Conservation (phyloP, 2,888 invertebrate genomes). For the Dichetophora obliterata region DNA sequence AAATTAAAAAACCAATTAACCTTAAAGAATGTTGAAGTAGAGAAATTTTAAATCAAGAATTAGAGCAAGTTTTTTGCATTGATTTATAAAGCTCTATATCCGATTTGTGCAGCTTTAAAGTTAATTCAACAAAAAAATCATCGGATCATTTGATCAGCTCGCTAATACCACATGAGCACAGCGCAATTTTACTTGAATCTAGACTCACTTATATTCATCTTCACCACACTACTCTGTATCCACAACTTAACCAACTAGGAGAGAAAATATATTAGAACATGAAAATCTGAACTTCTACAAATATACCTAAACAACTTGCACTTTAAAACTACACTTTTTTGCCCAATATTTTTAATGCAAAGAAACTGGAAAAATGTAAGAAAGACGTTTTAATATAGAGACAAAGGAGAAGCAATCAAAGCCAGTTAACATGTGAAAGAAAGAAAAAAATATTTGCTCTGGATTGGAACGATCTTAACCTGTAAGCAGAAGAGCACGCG, state of each 20-base stretch:
- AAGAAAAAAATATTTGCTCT: neutral
- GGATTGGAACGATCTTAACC: conserved; percentile 36
- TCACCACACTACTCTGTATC: no score
- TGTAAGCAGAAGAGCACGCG: conserved; percentile 49
- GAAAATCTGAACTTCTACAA: neutral
- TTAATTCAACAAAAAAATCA: neutral
- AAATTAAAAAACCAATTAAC: no score
- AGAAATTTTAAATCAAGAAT: no score
- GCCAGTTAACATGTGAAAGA: neutral
- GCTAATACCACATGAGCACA: neutral
- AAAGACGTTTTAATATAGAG: neutral
- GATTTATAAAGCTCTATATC: neutral
- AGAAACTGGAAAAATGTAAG: neutral
- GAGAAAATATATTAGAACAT: no score
- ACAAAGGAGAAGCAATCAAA: neutral
- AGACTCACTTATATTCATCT: no score
- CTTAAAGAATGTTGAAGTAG: no score
- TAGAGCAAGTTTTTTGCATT: no score
- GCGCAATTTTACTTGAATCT: neutral
- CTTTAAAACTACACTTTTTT: neutral
- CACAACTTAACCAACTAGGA: no score
- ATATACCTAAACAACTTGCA: no score
- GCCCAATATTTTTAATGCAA: neutral
- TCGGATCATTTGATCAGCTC: conserved; percentile 1
- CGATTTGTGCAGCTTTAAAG: neutral